phyloP scores from a whole-genome alignment of 2,113 vertebrate species.

The Rhynchomys soricoides region DNA sequence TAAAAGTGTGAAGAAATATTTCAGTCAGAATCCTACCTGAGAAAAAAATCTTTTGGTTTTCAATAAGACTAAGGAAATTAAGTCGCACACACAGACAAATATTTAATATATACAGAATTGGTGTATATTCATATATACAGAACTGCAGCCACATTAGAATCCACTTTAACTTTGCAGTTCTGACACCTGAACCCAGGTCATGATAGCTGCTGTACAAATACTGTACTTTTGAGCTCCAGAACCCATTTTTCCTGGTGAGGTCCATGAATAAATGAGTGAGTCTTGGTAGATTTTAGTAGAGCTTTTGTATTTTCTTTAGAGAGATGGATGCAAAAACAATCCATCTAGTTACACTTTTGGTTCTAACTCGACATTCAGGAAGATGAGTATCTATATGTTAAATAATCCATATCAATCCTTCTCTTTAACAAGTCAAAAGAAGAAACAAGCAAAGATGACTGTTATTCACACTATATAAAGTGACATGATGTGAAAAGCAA shows the following conservation, averaged over 20 bases:
- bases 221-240: not conserved
- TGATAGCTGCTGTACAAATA: not conserved
- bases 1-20: constrained; percentile 3
- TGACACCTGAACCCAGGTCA: not conserved
- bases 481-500: not conserved
- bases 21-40: not conserved
- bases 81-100: not conserved
- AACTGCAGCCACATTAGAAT: not conserved
- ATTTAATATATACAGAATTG: not conserved
- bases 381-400: not conserved
- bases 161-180: not conserved
- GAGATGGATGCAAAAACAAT: not conserved
- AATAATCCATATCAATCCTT: not conserved
- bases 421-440: not conserved
- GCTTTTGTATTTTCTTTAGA: not conserved
- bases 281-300: not conserved
- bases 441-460: not conserved
- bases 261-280: not conserved
- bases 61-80: not conserved
- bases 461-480: not conserved
- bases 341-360: not conserved
- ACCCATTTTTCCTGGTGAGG: not conserved
- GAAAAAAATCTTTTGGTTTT: constrained; percentile 30
- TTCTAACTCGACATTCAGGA: not conserved
- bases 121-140: not conserved